A percentile compares a stretch with the other conserved stretches of the same genome.
These are phyloP conservation scores for Mimas tiliae DNA, from an alignment of 2,888 invertebrate genomes.

Conservation along the genomic window DNA sequence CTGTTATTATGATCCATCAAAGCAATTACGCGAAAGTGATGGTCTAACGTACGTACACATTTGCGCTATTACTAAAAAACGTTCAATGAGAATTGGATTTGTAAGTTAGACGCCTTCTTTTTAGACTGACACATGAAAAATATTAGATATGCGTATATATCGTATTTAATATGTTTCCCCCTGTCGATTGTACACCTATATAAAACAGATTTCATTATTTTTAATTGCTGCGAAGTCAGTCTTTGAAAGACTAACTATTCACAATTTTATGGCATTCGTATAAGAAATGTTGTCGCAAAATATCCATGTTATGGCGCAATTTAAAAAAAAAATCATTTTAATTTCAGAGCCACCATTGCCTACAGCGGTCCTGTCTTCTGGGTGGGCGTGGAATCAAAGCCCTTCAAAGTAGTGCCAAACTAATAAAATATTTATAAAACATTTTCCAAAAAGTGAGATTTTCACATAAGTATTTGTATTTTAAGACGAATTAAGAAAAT, in stretches of 20 bases:
- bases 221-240: too few relatives aligned
- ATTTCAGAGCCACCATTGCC: conserved; percentile 88
- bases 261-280: too few relatives aligned
- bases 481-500: background rate
- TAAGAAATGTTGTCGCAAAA: too few relatives aligned
- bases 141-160: too few relatives aligned
- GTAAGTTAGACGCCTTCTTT: too few relatives aligned
- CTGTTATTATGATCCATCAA: background rate
- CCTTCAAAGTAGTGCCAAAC: conserved; percentile 53
- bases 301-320: too few relatives aligned
- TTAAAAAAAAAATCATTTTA: conserved; percentile 36
- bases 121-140: too few relatives aligned
- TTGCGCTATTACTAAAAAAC: background rate
- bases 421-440: conserved; percentile 56
- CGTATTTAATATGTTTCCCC: too few relatives aligned
- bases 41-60: background rate
- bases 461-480: conserved; percentile 28
- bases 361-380: conserved; percentile 89
- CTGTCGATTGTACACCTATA: too few relatives aligned
- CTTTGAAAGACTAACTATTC: too few relatives aligned
- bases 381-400: conserved; percentile 87
- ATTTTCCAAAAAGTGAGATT: conserved; percentile 37
- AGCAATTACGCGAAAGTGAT: background rate
- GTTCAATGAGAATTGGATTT: background rate
- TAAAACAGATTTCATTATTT: too few relatives aligned